Evolutionary conservation across 2,113 vertebrate genomes (phyloP).

Genomic region (Gasterosteus aculeatus): DNA sequence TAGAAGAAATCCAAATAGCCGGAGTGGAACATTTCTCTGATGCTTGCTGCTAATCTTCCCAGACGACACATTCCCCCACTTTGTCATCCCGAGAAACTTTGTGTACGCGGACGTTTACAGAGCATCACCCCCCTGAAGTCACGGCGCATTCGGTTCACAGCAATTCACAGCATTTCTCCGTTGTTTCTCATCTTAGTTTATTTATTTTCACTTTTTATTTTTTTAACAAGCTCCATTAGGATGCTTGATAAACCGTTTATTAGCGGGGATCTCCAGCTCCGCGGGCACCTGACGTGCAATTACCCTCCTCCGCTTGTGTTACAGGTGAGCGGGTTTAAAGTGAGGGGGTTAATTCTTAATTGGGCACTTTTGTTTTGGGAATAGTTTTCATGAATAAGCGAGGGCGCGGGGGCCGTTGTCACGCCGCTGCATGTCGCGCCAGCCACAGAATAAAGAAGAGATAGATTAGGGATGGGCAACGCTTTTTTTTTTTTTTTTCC

Average conservation of each 20-base stretch:
- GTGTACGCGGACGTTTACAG: conserved; percentile 40
- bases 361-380: conserved; percentile 30
- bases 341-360: conserved; percentile 42
- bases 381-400: conserved; percentile 33
- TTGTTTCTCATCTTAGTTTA: conserved; percentile 18
- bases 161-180: conserved; percentile 36
- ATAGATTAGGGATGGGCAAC: conserved; percentile 18
- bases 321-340: conserved; percentile 27
- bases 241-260: conserved; percentile 48
- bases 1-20: conserved; percentile 20
- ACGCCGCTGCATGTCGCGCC: conserved; percentile 33
- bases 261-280: conserved; percentile 40
- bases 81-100: conserved; percentile 27
- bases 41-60: conserved; percentile 16
- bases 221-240: conserved; percentile 35
- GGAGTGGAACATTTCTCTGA: conserved; percentile 24
- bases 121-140: conserved; percentile 38
- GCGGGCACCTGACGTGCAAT: conserved; percentile 26
- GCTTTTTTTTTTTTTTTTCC: conserved; percentile 30
- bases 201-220: not conserved
- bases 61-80: conserved; percentile 1
- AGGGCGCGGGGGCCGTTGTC: conserved; percentile 29
- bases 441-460: conserved; percentile 49
- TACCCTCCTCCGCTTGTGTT: conserved; percentile 15
- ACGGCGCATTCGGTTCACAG: conserved; percentile 35